phyloP scores from a whole-genome alignment of 2,888 invertebrate genomes.

The Coleophora flavipennella region DNA sequence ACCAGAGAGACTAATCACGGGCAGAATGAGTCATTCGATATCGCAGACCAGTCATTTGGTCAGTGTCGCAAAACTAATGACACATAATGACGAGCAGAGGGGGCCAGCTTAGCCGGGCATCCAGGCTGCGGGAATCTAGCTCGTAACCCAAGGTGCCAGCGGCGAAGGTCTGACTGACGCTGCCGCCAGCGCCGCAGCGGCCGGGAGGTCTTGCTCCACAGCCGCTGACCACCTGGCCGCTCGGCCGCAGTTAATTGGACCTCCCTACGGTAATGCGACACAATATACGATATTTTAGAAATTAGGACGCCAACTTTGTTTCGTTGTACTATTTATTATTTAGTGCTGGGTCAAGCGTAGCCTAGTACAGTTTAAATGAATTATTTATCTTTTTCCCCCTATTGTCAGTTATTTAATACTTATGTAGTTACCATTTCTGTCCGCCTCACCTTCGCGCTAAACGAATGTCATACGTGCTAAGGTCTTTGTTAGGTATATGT shows the following conservation, averaged over 20 bases:
- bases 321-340: no score
- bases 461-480: no score
- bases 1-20: conserved; percentile 59
- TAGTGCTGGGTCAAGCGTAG: no score
- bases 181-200: conserved; percentile 38
- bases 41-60: conserved; percentile 68
- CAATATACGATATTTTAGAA: conserved; percentile 25
- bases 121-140: conserved; percentile 23
- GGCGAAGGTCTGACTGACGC: conserved; percentile 1
- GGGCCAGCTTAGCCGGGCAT: conserved; percentile 29
- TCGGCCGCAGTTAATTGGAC: conserved; percentile 41
- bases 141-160: conserved; percentile 28
- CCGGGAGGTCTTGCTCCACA: conserved; percentile 38
- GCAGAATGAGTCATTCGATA: conserved; percentile 68
- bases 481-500: no score
- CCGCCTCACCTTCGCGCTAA: no score
- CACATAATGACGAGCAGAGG: conserved; percentile 65
- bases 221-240: conserved; percentile 53
- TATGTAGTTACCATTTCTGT: no score
- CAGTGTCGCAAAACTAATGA: conserved; percentile 73
- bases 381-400: no score
- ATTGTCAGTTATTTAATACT: no score
- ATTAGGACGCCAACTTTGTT: no score
- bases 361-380: no score
- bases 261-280: conserved; percentile 29